A percentile compares a stretch with the other conserved stretches of the same genome.
phyloP scores from a whole-genome alignment of 2,113 vertebrate species.

The Lasiurus cinereus region DNA sequence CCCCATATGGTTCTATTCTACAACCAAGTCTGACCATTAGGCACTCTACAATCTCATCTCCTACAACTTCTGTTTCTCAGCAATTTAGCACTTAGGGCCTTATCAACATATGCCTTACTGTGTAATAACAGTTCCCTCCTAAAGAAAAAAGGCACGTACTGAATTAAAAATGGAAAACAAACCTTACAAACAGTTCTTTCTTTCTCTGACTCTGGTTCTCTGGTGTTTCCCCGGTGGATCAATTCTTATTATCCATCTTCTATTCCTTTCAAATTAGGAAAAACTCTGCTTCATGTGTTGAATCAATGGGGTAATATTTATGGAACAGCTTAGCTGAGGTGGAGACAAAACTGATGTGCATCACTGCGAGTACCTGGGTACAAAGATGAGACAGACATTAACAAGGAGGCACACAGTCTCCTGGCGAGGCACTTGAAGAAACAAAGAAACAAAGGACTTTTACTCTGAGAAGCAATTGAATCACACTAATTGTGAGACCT shows the following conservation, averaged over 20 bases:
- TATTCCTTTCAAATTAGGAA: conserved; percentile 44
- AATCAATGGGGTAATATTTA: background rate
- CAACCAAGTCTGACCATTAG: too few species aligned
- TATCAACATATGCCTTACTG: background rate
- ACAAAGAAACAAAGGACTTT: background rate
- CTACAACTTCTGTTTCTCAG: background rate
- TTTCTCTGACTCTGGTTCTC: background rate
- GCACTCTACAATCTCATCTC: background rate
- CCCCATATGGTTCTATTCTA: background rate
- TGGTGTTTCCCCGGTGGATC: background rate
- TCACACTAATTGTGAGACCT: background rate
- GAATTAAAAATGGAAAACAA: conserved; percentile 8
- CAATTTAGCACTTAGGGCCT: background rate
- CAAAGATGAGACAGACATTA: background rate
- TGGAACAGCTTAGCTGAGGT: too few species aligned
- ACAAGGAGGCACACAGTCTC: background rate
- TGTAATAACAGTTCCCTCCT: background rate
- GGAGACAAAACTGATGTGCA: background rate
- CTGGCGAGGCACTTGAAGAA: background rate
- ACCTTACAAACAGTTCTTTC: background rate
- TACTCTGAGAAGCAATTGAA: background rate
- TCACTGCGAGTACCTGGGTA: rapidly evolving
- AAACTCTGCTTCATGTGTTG: background rate
- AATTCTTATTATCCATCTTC: conserved; percentile 42
- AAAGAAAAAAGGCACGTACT: background rate